These are phyloP conservation scores for Labeo catla DNA, from an alignment of 2,113 vertebrate species.

Conservation along the genomic window DNA sequence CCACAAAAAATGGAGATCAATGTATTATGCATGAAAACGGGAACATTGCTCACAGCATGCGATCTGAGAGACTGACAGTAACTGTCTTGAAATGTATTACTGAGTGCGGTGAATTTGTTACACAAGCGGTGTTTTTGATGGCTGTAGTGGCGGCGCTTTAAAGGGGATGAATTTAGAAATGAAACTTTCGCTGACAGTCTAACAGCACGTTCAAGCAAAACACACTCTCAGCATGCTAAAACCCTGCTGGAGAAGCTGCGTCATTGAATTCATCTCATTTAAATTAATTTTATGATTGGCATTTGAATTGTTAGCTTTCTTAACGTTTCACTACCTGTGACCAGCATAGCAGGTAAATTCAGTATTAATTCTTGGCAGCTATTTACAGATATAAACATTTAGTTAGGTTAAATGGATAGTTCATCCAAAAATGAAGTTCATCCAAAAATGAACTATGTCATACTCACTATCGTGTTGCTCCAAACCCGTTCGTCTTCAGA, in stretches of 20 bases:
- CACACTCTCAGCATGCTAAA: slow-evolving; percentile 1
- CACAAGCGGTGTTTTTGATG: slow-evolving; percentile 25
- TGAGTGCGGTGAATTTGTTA: neutral
- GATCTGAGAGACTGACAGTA: slow-evolving; percentile 32
- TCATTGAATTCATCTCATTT: neutral
- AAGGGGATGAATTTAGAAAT: slow-evolving; percentile 11
- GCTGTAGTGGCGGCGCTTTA: neutral
- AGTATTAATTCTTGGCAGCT: too few relatives aligned
- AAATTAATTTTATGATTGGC: neutral
- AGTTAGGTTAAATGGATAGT: too few relatives aligned
- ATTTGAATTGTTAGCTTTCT: neutral
- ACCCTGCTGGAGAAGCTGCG: neutral
- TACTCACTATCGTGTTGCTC: too few relatives aligned
- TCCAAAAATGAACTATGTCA: too few relatives aligned
- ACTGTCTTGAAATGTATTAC: slow-evolving; percentile 29
- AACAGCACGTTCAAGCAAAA: slow-evolving; percentile 24
- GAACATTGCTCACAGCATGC: slow-evolving; percentile 21
- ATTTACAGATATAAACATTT: too few relatives aligned
- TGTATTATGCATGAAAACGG: slow-evolving; percentile 22
- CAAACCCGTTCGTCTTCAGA: too few relatives aligned
- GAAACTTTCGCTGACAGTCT: slow-evolving; percentile 16
- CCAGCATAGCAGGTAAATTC: neutral
- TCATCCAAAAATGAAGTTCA: too few relatives aligned
- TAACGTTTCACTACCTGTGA: neutral
- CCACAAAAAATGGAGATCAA: slow-evolving; percentile 27